Evolutionary conservation across 2,113 vertebrate species (phyloP).

Genomic region (Aptenodytes forsteri): DNA sequence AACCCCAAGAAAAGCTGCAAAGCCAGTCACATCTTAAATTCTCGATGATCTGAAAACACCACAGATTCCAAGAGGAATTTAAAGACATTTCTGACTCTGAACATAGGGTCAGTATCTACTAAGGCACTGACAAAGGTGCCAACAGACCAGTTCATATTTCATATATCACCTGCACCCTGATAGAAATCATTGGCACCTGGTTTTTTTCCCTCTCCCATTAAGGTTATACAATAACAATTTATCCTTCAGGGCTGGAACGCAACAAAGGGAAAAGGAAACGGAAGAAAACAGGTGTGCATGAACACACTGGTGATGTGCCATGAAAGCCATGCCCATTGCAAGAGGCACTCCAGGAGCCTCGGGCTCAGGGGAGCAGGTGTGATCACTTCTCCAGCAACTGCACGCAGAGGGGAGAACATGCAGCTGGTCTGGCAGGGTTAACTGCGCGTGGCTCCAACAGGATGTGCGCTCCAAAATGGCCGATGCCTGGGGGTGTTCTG

Average conservation of each 20-base stretch:
- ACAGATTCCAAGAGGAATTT: background rate
- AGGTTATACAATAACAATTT: background rate
- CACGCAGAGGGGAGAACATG: background rate
- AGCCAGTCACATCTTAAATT: background rate
- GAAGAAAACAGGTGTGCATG: background rate
- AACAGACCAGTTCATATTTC: background rate
- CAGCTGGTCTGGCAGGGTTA: background rate
- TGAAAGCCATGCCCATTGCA: background rate
- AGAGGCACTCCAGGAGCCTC: background rate
- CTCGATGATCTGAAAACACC: background rate
- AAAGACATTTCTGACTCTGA: background rate
- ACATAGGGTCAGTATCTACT: background rate
- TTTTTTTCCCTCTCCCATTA: background rate
- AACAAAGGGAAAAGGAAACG: background rate
- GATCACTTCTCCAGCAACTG: background rate
- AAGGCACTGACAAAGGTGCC: background rate
- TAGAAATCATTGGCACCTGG: background rate
- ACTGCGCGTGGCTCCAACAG: background rate
- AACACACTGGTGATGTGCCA: background rate
- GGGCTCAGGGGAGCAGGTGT: background rate
- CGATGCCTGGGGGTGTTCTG: background rate
- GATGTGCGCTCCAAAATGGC: background rate
- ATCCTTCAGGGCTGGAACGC: background rate
- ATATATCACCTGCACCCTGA: background rate
- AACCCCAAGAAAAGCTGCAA: background rate